phyloP scores from a whole-genome alignment of 30 jellyfish, hydroid and myxozoan genomes.

The Catostylus mosaicus region DNA sequence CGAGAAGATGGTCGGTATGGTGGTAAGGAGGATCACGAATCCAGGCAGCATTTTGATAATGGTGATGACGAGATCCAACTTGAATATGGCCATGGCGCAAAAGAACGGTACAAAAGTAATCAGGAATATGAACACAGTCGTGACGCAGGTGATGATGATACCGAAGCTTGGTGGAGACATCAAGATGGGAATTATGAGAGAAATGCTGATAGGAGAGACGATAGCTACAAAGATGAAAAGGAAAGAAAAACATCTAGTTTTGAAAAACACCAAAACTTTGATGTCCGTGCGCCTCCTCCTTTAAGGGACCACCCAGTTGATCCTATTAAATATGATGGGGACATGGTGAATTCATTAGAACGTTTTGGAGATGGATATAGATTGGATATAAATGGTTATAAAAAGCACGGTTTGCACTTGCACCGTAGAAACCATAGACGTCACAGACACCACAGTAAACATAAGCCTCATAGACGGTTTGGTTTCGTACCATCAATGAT shows the following conservation, averaged over 20 bases:
- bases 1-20: background rate
- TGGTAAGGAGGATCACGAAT: background rate
- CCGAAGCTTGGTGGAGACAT: background rate
- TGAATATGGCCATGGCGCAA: background rate
- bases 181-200: background rate
- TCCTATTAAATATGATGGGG: constrained; percentile 27
- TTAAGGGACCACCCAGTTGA: constrained; percentile 16
- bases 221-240: constrained; percentile 2
- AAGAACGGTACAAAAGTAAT: background rate
- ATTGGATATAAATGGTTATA: background rate
- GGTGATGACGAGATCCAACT: background rate
- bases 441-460: constrained; percentile 18
- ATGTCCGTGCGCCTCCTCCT: background rate
- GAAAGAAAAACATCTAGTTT: background rate
- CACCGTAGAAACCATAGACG: background rate
- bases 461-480: background rate
- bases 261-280: background rate
- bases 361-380: background rate
- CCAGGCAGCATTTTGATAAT: background rate
- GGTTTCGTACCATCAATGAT: background rate
- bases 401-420: background rate
- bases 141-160: background rate
- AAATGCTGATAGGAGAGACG: background rate
- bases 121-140: background rate
- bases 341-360: background rate